A percentile compares a stretch with the other conserved stretches of the same genome.
Conservation (phyloP, 2,797 vertebrate species). For the Mus minutoides region DNA sequence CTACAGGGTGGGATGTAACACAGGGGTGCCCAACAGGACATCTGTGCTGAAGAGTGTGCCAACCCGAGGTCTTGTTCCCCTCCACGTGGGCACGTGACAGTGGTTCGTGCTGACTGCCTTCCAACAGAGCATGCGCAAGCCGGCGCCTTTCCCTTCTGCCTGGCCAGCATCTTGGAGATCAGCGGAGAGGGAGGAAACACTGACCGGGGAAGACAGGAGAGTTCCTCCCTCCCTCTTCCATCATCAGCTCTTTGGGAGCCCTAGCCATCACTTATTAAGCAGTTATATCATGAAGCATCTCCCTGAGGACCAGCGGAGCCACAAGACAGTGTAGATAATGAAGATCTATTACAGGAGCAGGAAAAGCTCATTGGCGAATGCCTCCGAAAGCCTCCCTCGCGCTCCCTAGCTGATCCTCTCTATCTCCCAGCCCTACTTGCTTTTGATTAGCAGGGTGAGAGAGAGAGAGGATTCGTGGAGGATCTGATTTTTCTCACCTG, state of each 20-base stretch:
- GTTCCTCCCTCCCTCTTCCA: slow-evolving; percentile 56
- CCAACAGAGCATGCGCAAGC: neutral
- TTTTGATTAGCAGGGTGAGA: slow-evolving; percentile 77
- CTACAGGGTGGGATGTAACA: neutral
- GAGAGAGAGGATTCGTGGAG: slow-evolving; percentile 62
- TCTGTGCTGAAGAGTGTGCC: neutral
- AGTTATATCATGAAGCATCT: slow-evolving; percentile 78
- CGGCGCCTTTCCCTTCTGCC: neutral
- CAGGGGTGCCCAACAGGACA: neutral
- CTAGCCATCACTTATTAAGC: slow-evolving; percentile 74
- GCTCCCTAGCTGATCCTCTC: slow-evolving; percentile 6
- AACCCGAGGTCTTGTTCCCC: neutral
- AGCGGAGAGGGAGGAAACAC: slow-evolving; percentile 15
- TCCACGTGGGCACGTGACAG: neutral
- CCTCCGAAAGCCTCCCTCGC: slow-evolving; percentile 63
- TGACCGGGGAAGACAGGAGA: slow-evolving; percentile 48
- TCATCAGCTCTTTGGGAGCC: slow-evolving; percentile 42
- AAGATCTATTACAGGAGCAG: slow-evolving; percentile 84
- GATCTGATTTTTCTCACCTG: slow-evolving; percentile 67
- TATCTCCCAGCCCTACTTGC: slow-evolving; percentile 14
- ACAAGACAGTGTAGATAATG: slow-evolving; percentile 79
- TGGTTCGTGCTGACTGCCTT: neutral
- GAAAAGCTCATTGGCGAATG: slow-evolving; percentile 81
- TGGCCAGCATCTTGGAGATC: neutral
- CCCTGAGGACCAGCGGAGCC: slow-evolving; percentile 70